Percentiles rank a stretch among this genome's conserved stretches.
These are phyloP conservation scores for Gallinago stenura DNA, from an alignment of 2,797 vertebrate species.

Conservation along the genomic window DNA sequence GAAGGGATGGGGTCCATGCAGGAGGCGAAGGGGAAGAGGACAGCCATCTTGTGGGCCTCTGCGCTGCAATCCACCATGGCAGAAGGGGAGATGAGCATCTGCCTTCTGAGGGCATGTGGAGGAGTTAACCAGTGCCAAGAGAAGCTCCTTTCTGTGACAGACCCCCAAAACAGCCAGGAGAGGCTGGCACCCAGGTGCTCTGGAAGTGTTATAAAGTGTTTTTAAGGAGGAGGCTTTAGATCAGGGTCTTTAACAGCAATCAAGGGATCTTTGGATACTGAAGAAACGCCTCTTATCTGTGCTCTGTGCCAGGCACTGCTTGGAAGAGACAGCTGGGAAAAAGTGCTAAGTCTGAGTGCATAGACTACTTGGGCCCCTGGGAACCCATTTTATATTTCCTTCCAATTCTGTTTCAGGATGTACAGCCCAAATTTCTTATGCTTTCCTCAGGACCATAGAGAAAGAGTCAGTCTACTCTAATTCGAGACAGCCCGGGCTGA, in stretches of 20 bases:
- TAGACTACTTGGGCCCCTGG: not conserved
- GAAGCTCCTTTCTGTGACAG: not conserved
- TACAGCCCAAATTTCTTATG: not conserved
- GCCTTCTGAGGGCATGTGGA: accelerated
- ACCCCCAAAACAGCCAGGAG: not conserved
- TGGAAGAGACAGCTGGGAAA: not conserved
- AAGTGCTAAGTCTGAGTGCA: accelerated
- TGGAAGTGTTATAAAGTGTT: not conserved
- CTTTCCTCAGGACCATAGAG: not conserved
- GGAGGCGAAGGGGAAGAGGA: not conserved
- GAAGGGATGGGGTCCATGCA: not conserved
- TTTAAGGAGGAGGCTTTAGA: not conserved
- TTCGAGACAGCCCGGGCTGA: not conserved
- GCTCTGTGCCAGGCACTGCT: not conserved
- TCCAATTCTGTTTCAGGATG: not conserved
- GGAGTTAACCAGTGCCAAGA: not conserved
- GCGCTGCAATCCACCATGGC: accelerated
- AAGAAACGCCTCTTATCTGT: not conserved
- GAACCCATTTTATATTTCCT: not conserved
- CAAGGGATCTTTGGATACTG: not conserved
- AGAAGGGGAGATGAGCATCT: too few relatives aligned
- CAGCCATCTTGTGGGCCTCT: not conserved
- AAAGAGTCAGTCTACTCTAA: not conserved
- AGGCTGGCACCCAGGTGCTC: not conserved
- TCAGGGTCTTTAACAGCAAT: not conserved